Evolutionary conservation across 2,797 vertebrate species (phyloP).

Genomic region (Petrocephalus sullivani): DNA sequence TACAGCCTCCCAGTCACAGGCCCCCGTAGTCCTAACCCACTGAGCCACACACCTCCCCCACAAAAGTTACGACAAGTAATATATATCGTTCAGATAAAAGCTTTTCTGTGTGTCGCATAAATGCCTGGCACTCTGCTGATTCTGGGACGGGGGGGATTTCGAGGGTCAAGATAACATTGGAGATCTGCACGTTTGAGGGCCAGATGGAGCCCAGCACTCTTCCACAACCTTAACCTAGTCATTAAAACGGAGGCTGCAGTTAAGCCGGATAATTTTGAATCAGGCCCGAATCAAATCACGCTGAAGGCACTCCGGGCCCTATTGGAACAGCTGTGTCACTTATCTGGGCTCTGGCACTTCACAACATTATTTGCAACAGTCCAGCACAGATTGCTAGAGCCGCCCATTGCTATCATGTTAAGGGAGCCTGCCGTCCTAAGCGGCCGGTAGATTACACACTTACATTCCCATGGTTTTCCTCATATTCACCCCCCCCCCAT

Average conservation of each 20-base stretch:
- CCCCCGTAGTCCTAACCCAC: no score
- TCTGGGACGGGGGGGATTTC: not conserved
- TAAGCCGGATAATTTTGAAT: not conserved
- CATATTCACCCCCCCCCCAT: not conserved
- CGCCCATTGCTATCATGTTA: not conserved
- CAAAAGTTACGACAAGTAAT: not conserved
- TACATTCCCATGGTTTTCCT: not conserved
- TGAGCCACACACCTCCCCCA: not conserved
- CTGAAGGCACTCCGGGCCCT: not conserved
- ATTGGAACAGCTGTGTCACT: not conserved
- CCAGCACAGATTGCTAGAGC: not conserved
- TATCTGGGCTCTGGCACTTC: not conserved
- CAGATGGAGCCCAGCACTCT: not conserved
- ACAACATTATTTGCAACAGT: not conserved
- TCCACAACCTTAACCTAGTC: not conserved
- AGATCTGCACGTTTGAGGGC: not conserved
- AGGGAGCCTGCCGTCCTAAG: not conserved
- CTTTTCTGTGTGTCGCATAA: not conserved
- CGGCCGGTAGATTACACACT: not conserved
- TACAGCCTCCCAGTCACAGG: no score
- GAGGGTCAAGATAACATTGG: not conserved
- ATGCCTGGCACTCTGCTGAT: not conserved
- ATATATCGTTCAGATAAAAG: not conserved
- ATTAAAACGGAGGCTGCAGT: not conserved
- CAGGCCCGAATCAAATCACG: not conserved